Percentiles rank a stretch among this genome's conserved stretches.
These are phyloP conservation scores for Zoanthus sansibaricus DNA, from an alignment of 92 coral and sea anemone species.

Conservation along the genomic window DNA sequence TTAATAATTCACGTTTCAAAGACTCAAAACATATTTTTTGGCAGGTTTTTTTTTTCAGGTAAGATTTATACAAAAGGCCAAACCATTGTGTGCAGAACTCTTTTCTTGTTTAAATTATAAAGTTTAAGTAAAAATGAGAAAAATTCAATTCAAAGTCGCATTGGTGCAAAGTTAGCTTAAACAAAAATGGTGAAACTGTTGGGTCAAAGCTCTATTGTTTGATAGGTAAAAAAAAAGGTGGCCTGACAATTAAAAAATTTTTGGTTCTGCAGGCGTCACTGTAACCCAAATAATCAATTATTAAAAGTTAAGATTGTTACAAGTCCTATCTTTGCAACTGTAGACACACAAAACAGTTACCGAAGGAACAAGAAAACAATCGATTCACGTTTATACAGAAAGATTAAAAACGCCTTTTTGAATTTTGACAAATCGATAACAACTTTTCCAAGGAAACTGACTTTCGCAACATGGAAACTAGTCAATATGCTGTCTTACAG, in stretches of 20 bases:
- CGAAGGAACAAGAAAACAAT: background rate
- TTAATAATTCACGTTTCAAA: too few relatives aligned
- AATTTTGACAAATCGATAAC: background rate
- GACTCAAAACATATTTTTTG: too few relatives aligned
- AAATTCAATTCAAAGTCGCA: too few relatives aligned
- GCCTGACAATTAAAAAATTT: background rate
- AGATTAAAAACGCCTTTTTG: background rate
- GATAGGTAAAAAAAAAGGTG: background rate
- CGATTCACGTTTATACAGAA: background rate
- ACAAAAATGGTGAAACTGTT: background rate
- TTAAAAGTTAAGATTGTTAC: background rate
- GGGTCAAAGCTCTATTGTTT: background rate
- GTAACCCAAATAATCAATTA: background rate
- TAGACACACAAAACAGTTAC: background rate
- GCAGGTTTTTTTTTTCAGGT: too few relatives aligned
- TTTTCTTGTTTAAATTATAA: too few relatives aligned
- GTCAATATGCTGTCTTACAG: background rate
- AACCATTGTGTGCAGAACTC: too few relatives aligned
- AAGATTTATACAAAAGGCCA: too few relatives aligned
- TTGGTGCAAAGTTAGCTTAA: too few relatives aligned
- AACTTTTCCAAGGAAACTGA: background rate
- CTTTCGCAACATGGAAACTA: background rate
- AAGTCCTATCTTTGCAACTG: background rate
- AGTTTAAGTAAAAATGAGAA: too few relatives aligned
- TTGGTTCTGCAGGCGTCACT: background rate